Base-by-base conservation (phyloP, 1,140 invertebrate species). In the Halyomorpha halys region DNA sequence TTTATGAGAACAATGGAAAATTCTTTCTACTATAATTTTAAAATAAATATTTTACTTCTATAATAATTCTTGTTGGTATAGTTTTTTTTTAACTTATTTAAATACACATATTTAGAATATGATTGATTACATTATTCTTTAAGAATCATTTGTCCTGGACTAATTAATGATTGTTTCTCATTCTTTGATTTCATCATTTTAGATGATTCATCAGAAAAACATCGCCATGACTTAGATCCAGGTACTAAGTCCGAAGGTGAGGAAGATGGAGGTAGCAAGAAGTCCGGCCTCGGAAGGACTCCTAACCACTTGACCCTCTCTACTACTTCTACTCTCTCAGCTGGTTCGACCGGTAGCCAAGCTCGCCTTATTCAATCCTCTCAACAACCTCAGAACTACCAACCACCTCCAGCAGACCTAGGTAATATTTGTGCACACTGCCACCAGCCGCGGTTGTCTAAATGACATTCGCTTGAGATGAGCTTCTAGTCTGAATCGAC, bases 291-390 rank as follows among this genome's bases (percentile, higher is more conserved):
- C 74, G 90, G 90, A 68, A 81, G 86, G 72, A 94, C 90, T 71
- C 90, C 90, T 70, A 94, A 93, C 82, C 90, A 94, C 79, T 82
- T 92, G 76, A 94, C 89, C 70, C 79, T 94, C 73, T 89, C 90
- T 78, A 94, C 91, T 68, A 91, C 91, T 65, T 95, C 91, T 65
- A 95, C 93, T 14, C 83, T 94, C 73, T 94, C 91, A 67, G 91
- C 91, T 65, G 91, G 92, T 69, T 94, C 91, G 75, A 94, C 90
- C 53, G 90, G 91, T 69, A 92, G 89, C 72, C 91, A 95, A 75
- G 93, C 93, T 19, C 84, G 90, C 71, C 82, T 96, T 67, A 94
- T 95, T 72, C 91, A 94, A 76, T 90, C 91, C 64, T 94, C 91
- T 67, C 89, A 94, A 76, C 89, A 91, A 71, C 92, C 92, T 51